phyloP scores from a whole-genome alignment of 1,140 invertebrate genomes.

The Lepidurus packardi region DNA sequence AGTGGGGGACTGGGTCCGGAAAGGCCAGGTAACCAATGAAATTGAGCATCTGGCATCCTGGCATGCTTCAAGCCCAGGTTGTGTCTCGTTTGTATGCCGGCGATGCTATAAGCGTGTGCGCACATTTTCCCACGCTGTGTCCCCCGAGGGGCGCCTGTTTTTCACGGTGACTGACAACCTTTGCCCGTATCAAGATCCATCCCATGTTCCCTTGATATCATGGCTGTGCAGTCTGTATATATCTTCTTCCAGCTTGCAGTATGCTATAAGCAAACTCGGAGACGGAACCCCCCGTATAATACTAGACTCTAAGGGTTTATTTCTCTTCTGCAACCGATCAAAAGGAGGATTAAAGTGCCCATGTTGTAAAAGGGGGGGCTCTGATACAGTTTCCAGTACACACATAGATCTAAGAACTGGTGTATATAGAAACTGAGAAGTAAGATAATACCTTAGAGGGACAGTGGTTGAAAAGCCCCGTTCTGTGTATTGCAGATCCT shows the following conservation, averaged over 20 bases:
- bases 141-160: background rate
- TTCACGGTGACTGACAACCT: conserved; percentile 18
- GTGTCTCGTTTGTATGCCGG: background rate
- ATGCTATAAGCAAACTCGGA: background rate
- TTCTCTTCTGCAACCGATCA: background rate
- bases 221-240: background rate
- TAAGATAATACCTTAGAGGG: background rate
- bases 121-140: conserved; percentile 12
- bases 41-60: background rate
- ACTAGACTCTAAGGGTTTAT: conserved; percentile 6
- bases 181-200: conserved; percentile 21
- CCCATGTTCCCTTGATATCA: conserved; percentile 15
- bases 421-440: conserved; percentile 7
- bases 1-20: conserved; percentile 12
- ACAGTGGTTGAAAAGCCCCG: background rate
- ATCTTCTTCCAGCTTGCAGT: background rate
- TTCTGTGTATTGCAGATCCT: background rate
- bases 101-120: conserved; percentile 7
- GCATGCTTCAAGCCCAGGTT: background rate
- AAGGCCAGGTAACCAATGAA: conserved; percentile 9
- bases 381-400: background rate
- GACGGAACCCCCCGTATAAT: background rate
- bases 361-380: background rate
- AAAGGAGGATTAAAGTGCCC: conserved; percentile 21
- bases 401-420: background rate